A percentile compares a stretch with the other conserved stretches of the same genome.
phyloP scores from a whole-genome alignment of 2,113 vertebrate species.

The Poeciliopsis retropinna region DNA sequence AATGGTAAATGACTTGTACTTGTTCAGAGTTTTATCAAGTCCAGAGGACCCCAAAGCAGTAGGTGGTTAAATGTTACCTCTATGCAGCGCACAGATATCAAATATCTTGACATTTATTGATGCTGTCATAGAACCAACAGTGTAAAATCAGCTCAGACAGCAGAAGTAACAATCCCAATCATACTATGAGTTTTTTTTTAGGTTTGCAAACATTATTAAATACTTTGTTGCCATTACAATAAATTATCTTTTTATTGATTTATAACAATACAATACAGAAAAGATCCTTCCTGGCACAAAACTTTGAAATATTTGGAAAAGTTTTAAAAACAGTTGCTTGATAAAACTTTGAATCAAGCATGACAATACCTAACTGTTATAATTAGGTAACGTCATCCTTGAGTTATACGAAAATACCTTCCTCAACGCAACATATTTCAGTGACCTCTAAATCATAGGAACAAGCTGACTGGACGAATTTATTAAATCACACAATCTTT shows the following conservation, averaged over 20 bases:
- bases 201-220: too few species aligned
- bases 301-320: background rate
- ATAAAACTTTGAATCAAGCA: too few species aligned
- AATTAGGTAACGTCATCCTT: background rate
- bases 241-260: too few species aligned
- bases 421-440: conserved; percentile 20
- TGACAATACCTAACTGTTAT: too few species aligned
- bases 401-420: conserved; percentile 41
- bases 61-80: too few species aligned
- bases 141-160: background rate
- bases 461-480: conserved; percentile 69
- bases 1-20: too few species aligned
- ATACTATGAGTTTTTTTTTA: too few species aligned
- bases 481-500: conserved; percentile 71
- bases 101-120: background rate
- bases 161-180: too few species aligned
- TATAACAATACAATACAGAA: too few species aligned
- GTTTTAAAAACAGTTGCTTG: background rate
- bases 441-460: conserved; percentile 66
- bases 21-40: too few species aligned
- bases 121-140: background rate
- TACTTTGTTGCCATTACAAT: too few species aligned
- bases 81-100: background rate
- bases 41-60: too few species aligned
- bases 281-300: background rate